Evolutionary conservation across 2,113 vertebrate species (phyloP).

Genomic region (Acinonyx jubatus): DNA sequence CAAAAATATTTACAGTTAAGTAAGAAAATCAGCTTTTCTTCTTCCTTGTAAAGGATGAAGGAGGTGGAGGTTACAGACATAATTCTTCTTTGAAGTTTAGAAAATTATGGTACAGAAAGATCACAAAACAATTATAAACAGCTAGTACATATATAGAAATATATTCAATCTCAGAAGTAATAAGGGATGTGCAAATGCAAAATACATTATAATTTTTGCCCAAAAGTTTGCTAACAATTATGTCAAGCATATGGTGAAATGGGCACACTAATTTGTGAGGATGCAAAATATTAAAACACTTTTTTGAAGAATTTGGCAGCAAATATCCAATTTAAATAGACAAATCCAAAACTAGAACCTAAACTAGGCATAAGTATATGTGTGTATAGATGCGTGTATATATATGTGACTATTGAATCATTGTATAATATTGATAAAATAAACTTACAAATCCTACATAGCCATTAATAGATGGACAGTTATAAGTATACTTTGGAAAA

Average conservation of each 20-base stretch:
- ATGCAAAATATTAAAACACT: conserved; percentile 33
- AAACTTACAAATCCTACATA: background rate
- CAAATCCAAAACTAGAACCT: background rate
- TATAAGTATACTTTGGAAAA: background rate
- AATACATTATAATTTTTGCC: background rate
- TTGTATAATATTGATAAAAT: background rate
- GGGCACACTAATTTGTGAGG: background rate
- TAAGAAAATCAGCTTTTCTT: background rate
- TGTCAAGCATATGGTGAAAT: conserved; percentile 2
- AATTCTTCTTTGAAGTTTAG: background rate
- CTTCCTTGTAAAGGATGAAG: background rate
- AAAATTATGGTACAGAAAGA: background rate
- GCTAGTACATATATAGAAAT: background rate
- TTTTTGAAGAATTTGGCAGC: conserved; percentile 23
- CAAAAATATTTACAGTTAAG: background rate
- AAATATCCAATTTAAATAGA: background rate
- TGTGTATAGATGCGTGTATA: background rate
- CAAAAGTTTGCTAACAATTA: background rate
- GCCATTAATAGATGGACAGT: background rate
- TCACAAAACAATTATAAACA: background rate
- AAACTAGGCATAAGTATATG: background rate
- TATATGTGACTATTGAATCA: background rate
- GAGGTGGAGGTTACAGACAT: background rate
- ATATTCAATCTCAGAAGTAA: background rate
- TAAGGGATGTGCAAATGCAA: background rate